Base-by-base conservation (phyloP, 2,888 invertebrate species). In the Cephus rjabovi region DNA sequence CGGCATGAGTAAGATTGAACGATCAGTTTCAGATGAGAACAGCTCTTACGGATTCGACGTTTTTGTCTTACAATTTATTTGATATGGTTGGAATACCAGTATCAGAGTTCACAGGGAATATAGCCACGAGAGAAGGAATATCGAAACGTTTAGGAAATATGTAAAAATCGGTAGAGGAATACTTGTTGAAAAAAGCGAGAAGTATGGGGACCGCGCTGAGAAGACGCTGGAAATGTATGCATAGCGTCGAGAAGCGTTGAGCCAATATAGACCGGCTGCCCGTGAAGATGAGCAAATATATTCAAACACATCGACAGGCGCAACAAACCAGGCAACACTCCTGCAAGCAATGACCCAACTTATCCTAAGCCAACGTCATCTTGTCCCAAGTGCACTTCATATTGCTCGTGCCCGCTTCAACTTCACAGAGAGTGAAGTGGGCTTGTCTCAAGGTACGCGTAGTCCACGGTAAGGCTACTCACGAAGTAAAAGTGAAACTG, bases 271-370 rank as follows among this genome's bases (percentile, higher is more conserved):
- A 73, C 40, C 77, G 35, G 76, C 75, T 71, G 34, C 75, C 75
- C 33, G 71, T 71, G 71, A 71, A 71, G 71, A 71, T 34, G 81
- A 82, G 85, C 84, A 88, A 88, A 88, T 85, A 88, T 87, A 85
- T 85, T 88, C 84, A 86, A 86, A 88, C 85, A 87, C 77, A 82
- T 80, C 79, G 81, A 81, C 37, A 35, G 34, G 31, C 68, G 82
- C 80, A 80, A 81, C 83, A 82, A 85, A 80, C 81, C 79, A 77
- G 77, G 76, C 68, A 81, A 78, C 35, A 74, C 74, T 34, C 81
- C 81, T 77, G 77, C 79, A 77, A 76, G 79, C 79, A 74, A 74
- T 37, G 37, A 74, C 76, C 40, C 30, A 34, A 37, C 79, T 81
- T 84, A 82, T 77, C 83, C 81, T 84, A 84, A 82, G 79, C 81